These are phyloP conservation scores for Silurus lanzhouensis DNA, from an alignment of 2,797 vertebrate species.

Conservation along the genomic window DNA sequence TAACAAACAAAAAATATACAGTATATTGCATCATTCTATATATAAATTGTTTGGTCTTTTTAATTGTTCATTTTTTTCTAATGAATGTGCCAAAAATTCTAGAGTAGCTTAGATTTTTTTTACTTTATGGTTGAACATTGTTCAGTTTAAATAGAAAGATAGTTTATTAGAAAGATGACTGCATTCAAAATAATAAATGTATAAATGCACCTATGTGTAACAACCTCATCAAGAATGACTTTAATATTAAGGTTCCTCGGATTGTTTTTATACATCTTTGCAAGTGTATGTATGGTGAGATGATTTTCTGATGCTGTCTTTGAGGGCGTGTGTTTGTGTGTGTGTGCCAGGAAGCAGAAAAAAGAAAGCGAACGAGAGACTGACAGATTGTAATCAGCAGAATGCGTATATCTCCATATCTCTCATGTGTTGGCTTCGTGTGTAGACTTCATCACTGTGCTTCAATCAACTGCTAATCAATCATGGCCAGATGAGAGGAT, in stretches of 20 bases:
- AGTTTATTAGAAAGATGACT: neutral
- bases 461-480: slow-evolving; percentile 40
- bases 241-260: slow-evolving; percentile 12
- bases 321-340: slow-evolving; percentile 2
- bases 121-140: neutral
- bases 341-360: neutral
- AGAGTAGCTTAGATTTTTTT: neutral
- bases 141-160: neutral
- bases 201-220: neutral
- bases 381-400: slow-evolving; percentile 28
- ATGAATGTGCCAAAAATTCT: neutral
- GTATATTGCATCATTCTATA: neutral
- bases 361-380: neutral
- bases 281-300: neutral
- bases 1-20: neutral
- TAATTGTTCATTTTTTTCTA: neutral
- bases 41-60: neutral
- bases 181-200: too few relatives aligned
- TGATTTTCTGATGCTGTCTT: neutral
- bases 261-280: slow-evolving; percentile 27
- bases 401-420: slow-evolving; percentile 29
- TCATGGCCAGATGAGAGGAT: slow-evolving; percentile 38
- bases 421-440: neutral
- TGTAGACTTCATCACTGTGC: slow-evolving; percentile 34
- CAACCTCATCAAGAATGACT: neutral